These are phyloP conservation scores for Trachops cirrhosus DNA, from an alignment of 2,797 vertebrate genomes.

Conservation along the genomic window DNA sequence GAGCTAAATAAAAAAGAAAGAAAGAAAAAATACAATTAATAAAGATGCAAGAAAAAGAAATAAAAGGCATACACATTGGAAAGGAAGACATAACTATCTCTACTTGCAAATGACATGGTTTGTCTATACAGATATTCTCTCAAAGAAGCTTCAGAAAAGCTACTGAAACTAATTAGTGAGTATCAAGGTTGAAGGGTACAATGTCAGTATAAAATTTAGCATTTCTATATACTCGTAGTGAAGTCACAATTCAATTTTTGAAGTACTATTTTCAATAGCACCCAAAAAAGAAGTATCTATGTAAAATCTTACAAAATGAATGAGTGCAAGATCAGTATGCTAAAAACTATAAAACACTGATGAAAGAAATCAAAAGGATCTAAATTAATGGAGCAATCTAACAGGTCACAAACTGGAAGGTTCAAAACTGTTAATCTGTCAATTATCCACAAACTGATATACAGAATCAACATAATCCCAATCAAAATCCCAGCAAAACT, in stretches of 20 bases:
- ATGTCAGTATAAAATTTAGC: not conserved
- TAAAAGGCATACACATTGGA: not conserved
- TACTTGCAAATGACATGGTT: not conserved
- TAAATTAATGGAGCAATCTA: not conserved
- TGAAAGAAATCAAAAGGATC: not conserved
- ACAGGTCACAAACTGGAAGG: not conserved
- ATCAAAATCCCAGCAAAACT: not conserved
- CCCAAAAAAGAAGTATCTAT: not conserved
- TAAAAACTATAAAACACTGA: not conserved
- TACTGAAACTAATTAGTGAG: not conserved
- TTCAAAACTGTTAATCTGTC: not conserved
- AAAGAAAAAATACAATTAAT: not conserved
- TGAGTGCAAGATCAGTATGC: not conserved
- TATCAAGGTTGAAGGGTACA: not conserved
- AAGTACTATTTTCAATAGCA: not conserved
- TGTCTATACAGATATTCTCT: conserved; percentile 10
- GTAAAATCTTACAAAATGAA: not conserved
- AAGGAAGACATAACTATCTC: not conserved
- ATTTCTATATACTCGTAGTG: not conserved
- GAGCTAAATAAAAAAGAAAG: not conserved
- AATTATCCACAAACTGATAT: not conserved
- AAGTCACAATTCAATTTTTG: conserved; percentile 2
- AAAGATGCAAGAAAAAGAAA: not conserved
- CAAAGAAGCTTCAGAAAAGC: not conserved
- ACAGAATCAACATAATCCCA: not conserved